phyloP scores from a whole-genome alignment of 2,113 vertebrate genomes.

The Lycocorax pyrrhopterus region DNA sequence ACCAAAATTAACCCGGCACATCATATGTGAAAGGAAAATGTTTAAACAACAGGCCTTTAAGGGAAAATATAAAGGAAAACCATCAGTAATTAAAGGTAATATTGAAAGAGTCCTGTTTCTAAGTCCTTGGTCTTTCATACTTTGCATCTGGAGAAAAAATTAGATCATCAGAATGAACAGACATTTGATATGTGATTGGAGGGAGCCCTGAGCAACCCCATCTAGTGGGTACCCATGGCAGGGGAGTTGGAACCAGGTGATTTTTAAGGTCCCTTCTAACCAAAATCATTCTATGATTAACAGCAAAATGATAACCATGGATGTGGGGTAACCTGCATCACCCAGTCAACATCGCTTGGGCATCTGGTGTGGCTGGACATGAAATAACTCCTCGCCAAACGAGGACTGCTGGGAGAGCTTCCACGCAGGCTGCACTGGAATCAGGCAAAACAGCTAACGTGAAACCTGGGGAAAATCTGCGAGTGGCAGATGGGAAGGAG shows the following conservation, averaged over 20 bases:
- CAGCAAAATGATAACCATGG: not conserved
- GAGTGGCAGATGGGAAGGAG: not conserved
- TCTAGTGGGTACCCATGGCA: not conserved
- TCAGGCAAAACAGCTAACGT: rapidly evolving
- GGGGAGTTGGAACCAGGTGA: not conserved
- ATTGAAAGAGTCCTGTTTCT: not conserved
- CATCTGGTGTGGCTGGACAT: rapidly evolving
- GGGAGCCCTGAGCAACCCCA: not conserved
- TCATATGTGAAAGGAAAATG: not conserved
- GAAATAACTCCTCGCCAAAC: not conserved
- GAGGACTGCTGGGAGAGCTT: rapidly evolving
- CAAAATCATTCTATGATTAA: not conserved
- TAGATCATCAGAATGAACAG: not conserved
- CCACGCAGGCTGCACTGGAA: not conserved
- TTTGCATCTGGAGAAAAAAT: not conserved
- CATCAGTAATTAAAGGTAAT: not conserved
- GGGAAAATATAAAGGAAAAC: not conserved
- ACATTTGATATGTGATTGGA: not conserved
- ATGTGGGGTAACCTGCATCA: not conserved
- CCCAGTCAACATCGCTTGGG: rapidly evolving
- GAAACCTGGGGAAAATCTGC: not conserved
- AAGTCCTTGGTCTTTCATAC: not conserved
- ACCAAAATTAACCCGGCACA: not conserved
- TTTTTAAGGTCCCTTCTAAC: not conserved
- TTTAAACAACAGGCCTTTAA: not conserved